phyloP scores from a whole-genome alignment of 2,113 vertebrate species.

The Lepisosteus osseus region DNA sequence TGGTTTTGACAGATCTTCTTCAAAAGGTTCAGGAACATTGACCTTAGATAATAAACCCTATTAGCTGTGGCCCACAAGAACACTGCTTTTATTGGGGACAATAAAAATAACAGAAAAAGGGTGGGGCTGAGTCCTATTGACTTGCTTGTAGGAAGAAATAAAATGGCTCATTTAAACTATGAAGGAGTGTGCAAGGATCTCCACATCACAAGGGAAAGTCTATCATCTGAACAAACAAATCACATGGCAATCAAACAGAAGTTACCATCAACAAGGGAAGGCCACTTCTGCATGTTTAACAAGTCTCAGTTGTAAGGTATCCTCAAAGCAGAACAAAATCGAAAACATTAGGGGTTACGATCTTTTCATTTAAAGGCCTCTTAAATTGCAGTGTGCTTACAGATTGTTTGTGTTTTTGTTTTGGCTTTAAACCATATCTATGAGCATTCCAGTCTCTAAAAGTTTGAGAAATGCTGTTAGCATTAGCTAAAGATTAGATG shows the following conservation, averaged over 20 bases:
- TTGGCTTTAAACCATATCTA: no score
- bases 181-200: conserved; percentile 79
- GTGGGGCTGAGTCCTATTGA: conserved; percentile 67
- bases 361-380: background rate
- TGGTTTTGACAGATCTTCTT: conserved; percentile 39
- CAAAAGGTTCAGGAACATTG: conserved; percentile 51
- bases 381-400: no score
- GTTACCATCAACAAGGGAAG: conserved; percentile 47
- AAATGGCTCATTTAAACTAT: conserved; percentile 86
- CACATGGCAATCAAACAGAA: conserved; percentile 69
- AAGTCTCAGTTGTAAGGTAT: conserved; percentile 35
- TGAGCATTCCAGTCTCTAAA: no score
- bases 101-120: conserved; percentile 69
- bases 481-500: no score
- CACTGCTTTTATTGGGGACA: conserved; percentile 67
- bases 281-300: conserved; percentile 62
- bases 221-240: conserved; percentile 79
- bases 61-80: conserved; percentile 61
- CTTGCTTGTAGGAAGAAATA: conserved; percentile 74
- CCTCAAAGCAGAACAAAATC: conserved; percentile 12
- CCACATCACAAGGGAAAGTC: conserved; percentile 69
- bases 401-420: no score
- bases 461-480: no score
- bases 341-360: background rate
- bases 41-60: conserved; percentile 65